These are phyloP conservation scores for Agonum fuliginosum DNA, from an alignment of 2,888 invertebrate genomes.

Conservation along the genomic window DNA sequence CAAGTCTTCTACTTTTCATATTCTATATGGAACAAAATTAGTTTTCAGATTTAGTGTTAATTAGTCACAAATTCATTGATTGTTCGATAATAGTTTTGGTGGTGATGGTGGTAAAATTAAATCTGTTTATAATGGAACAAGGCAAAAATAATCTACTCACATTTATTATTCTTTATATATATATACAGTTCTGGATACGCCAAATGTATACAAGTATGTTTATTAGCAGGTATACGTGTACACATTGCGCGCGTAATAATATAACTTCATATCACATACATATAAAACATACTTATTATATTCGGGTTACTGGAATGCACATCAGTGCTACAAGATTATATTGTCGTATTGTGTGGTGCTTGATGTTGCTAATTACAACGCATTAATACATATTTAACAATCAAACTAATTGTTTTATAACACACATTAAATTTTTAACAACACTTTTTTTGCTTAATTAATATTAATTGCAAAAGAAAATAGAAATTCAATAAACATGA, in stretches of 20 bases:
- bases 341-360: conserved; percentile 53
- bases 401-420: conserved; percentile 45
- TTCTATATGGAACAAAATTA: no score
- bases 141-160: conserved; percentile 33
- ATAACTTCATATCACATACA: conserved; percentile 45
- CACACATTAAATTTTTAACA: conserved; percentile 44
- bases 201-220: conserved; percentile 32
- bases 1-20: no score
- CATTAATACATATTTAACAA: conserved; percentile 52
- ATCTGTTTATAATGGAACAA: no score
- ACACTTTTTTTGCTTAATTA: conserved; percentile 33
- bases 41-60: no score
- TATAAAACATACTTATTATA: conserved; percentile 44
- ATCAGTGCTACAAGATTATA: conserved; percentile 48
- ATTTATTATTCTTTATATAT: conserved; percentile 49
- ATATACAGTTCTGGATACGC: conserved; percentile 49
- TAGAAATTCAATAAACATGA: conserved; percentile 17
- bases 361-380: conserved; percentile 51
- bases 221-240: conserved; percentile 31
- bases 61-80: no score
- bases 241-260: conserved; percentile 37
- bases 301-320: conserved; percentile 44
- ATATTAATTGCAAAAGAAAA: conserved; percentile 15
- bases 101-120: no score
- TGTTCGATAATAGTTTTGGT: no score